Evolutionary conservation across 2,113 vertebrate genomes (phyloP), one percentile per base, ranked within the genome.

Genomic region (Ramphastos sulfuratus): DNA sequence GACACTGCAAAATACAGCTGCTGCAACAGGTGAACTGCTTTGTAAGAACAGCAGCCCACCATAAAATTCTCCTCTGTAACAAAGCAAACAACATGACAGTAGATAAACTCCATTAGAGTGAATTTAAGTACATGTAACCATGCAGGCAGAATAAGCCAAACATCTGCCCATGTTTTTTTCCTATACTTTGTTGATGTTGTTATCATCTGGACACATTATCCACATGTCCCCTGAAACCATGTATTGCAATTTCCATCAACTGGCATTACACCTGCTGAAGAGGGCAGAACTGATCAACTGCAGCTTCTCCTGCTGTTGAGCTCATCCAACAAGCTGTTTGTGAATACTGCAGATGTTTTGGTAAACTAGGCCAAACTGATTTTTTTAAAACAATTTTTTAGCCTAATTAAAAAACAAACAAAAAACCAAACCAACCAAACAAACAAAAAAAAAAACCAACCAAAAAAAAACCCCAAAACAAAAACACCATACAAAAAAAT

Each of bases 101-200:
- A 95, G 96, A 96, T 94, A 71, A 85, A 96, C 74, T 90, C 91
- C 87, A 97, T 94, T 96, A 96, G 80, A 93, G 87, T 75, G 84
- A 96, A 94, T 92, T 95, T 93, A 97, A 97, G 95, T 85, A 91
- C 86, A 70, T 89, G 94, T 91, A 97, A 87, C 93, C 95, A 96
- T 90, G 96, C 87, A 94, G 92, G 72, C 82, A 93, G 94, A 94
- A 94, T 95, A 97, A 97, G 89, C 93, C 95, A 92, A 97, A 94
- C 97, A 98, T 97, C 97, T 98, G 97, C 81, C 94, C 91, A 33
- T 87, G 82, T 87, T 92, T 55, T 71, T 70, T 91, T 93, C 80
- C 95, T 91, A 63, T 80, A 83, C 93, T 97, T 94, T 91, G 92
- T 94, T 92, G 94, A 95, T 95, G 93, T 71, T 89, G 82, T 90